Percentiles rank a stretch among this genome's conserved stretches.
These are phyloP conservation scores for Acanthacorydalis orientalis DNA, from an alignment of 2,888 invertebrate genomes.

Conservation along the genomic window DNA sequence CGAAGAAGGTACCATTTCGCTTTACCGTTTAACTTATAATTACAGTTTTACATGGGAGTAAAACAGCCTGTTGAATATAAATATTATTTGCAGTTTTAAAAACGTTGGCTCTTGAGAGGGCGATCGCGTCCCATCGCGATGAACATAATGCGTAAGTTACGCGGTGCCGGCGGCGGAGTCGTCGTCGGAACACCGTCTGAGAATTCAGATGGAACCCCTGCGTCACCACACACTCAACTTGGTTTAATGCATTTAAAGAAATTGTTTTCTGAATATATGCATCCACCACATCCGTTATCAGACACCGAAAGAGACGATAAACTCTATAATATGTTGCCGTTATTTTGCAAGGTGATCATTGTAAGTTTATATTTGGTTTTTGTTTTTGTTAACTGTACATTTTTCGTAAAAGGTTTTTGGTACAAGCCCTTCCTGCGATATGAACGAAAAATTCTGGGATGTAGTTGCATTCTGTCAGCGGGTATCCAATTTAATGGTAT, in stretches of 20 bases:
- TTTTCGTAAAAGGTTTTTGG: slow-evolving; percentile 64
- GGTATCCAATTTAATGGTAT: slow-evolving; percentile 91
- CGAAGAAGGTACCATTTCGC: no score
- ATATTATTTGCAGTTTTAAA: no score
- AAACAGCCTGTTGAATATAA: no score
- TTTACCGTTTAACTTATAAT: no score
- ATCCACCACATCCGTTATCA: slow-evolving; percentile 64
- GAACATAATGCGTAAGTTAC: slow-evolving; percentile 88
- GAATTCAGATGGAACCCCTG: slow-evolving; percentile 36
- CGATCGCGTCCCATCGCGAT: slow-evolving; percentile 27
- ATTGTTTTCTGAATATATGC: slow-evolving; percentile 85
- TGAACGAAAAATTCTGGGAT: slow-evolving; percentile 96
- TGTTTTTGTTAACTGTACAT: background rate
- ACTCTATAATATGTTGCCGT: slow-evolving; percentile 91
- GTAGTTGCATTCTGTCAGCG: slow-evolving; percentile 87
- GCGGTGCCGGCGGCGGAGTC: slow-evolving; percentile 40
- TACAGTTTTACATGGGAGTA: no score
- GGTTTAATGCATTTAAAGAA: slow-evolving; percentile 94
- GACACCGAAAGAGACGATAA: slow-evolving; percentile 81
- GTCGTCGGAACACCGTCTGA: slow-evolving; percentile 31
- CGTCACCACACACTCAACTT: slow-evolving; percentile 67
- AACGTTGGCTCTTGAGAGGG: no score
- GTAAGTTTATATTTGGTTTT: background rate
- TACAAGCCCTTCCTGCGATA: slow-evolving; percentile 81
- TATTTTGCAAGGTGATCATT: slow-evolving; percentile 80